phyloP scores from a whole-genome alignment of 2,113 vertebrate genomes.

The Podocnemis expansa region DNA sequence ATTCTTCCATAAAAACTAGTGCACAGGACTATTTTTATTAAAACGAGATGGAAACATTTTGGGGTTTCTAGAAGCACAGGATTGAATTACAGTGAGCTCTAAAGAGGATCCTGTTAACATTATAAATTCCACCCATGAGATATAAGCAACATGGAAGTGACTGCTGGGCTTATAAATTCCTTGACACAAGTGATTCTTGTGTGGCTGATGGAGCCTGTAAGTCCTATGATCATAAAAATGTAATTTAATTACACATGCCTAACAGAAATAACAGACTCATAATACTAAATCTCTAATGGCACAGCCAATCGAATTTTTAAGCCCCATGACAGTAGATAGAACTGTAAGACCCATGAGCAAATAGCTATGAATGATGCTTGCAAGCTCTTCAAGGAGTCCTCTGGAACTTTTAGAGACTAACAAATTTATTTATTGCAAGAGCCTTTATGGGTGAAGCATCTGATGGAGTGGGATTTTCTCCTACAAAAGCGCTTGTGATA shows the following conservation, averaged over 20 bases:
- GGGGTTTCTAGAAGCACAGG: fast-evolving
- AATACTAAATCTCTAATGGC: background rate
- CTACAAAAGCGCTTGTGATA: too few species aligned
- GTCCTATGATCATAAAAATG: constrained; percentile 4
- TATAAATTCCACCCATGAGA: background rate
- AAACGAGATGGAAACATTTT: background rate
- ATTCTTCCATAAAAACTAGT: background rate
- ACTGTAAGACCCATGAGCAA: constrained; percentile 26
- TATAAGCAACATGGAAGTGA: background rate
- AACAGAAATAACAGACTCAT: constrained; percentile 6
- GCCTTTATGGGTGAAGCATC: too few species aligned
- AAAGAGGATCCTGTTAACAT: background rate
- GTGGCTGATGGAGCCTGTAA: background rate
- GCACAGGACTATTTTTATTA: background rate
- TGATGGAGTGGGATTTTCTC: too few species aligned
- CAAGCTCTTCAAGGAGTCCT: constrained; percentile 48
- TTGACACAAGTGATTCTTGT: background rate
- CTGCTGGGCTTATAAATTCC: background rate
- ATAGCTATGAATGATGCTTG: constrained; percentile 26
- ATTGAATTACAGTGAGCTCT: background rate
- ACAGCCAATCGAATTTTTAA: background rate
- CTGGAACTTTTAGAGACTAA: too few species aligned
- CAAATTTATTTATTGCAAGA: too few species aligned
- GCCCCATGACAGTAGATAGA: constrained; percentile 33
- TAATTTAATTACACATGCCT: background rate